Evolutionary conservation across 2,888 invertebrate species (phyloP), one percentile per base, ranked within the genome.

Genomic region (Malthinus flaveolus): DNA sequence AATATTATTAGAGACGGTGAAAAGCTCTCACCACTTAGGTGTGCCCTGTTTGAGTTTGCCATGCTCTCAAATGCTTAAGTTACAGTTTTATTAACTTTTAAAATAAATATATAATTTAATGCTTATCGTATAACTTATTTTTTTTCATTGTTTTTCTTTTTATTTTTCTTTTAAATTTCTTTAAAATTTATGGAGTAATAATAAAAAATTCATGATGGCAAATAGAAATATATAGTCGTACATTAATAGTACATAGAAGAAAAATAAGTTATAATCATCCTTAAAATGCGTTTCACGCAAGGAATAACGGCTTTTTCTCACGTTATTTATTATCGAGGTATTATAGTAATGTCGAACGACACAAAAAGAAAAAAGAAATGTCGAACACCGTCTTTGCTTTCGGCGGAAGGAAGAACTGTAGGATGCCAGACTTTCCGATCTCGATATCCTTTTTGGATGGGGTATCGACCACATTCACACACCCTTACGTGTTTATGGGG

Each of bases 401-500:
- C 46, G 37, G 59, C 59, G 59, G 59, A 59, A 59, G 59, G 59
- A 59, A 59, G 57, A 59, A 31, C 49, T 59, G 50, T 49, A 59
- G 54, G 54, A 59, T 59, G 54, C 50, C 59, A 59, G 59, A 59
- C 54, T 59, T 59, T 59, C 59, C 59, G 59, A 59, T 59, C 59
- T 55, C 54, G 59, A 59, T 59, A 59, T 59, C 59, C 59, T 55
- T 54, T 55, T 46, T 23, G 23, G 23, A 23, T 23, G 59, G 53
- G 59, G 50, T 59, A 59, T 59, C 59, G 59, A 59, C 59, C 59
- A 59, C 59, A 59, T 59, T 59, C 59, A 59, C 59, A 59, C 59
- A 49, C 59, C 59, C 54, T 59, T 33, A 54, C 54, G 59, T 59
- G 59, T 59, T 59, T 59, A 59, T 59, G 47, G 59, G 54, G 59